Evolutionary conservation across 2,888 invertebrate genomes (phyloP).

Genomic region (Linyphia triangularis): DNA sequence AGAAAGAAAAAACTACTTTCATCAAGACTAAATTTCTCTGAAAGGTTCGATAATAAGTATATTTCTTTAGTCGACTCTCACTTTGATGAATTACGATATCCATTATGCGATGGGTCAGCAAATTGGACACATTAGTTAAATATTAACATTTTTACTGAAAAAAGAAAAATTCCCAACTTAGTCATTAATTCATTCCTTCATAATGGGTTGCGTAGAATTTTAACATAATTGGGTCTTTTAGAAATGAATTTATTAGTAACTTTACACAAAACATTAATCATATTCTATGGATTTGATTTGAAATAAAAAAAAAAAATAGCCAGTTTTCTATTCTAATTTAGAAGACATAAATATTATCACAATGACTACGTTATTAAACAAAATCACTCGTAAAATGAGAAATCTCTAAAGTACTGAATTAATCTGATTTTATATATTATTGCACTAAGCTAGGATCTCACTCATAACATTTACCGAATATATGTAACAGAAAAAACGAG

Average conservation of each 20-base stretch:
- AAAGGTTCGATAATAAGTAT: conserved; percentile 13
- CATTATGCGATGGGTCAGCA: conserved; percentile 15
- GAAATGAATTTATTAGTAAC: not conserved
- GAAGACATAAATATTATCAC: too few species aligned
- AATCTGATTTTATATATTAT: too few species aligned
- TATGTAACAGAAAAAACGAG: too few species aligned
- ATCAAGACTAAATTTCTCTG: not conserved
- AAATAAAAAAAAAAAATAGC: not conserved
- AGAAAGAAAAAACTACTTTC: not conserved
- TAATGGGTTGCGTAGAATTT: not conserved
- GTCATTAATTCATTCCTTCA: conserved; percentile 26
- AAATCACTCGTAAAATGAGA: too few species aligned
- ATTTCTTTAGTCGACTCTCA: conserved; percentile 38
- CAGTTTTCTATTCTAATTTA: too few species aligned
- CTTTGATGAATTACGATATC: conserved; percentile 45
- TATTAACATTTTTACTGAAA: conserved; percentile 7
- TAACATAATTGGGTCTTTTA: not conserved
- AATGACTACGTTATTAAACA: too few species aligned
- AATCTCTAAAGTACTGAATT: too few species aligned
- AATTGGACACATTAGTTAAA: conserved; percentile 8
- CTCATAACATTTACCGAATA: too few species aligned
- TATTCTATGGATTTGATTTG: not conserved
- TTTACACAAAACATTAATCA: not conserved
- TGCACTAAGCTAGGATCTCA: too few species aligned
- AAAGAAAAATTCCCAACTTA: not conserved